Base-by-base conservation (phyloP, 2,888 invertebrate genomes). In the Mimas tiliae region DNA sequence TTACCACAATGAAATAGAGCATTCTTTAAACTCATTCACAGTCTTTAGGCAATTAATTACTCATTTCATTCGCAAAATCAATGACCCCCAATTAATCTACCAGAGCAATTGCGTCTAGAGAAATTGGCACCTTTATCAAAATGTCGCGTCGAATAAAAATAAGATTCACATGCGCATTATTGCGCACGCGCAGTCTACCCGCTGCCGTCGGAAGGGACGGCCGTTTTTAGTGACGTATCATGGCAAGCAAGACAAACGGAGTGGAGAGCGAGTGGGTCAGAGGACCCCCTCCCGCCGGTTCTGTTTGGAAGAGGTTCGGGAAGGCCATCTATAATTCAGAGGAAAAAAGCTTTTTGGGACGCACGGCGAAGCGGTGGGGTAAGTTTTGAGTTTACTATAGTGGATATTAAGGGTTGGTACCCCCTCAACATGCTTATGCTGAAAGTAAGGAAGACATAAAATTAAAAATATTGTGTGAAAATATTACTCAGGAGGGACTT, bases 301-400 rank as follows among this genome's bases (percentile, higher is more conserved):
- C 88, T 0, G 70, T 82, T 1, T 82, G 86, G 74, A 73, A 78
- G 53, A 83, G 87, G 58, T 67, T 86, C 0, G 78, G 80, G 9
- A 86, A 81, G 63, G 81, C 83, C 0, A 80, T 92, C 50, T 93
- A 93, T 71, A 85, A 93, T 69, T 86, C 85, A 7, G 86, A 88
- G 0, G 92, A 93, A 16, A 86, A 87, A 7, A 91, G 90, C 76
- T 85, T 91, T 69, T 78, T 92, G 33, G 93, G 93, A 38, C 76
- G 93, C 21, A 93, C 93, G 51, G 84, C 91, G 42, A 90, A 90
- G 67, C 74, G 91, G 84, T 93, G 93, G 93, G 93, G 93, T 93
- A 73, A 89, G 92, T 45, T 38, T 34, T 34, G 4, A 34, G 45
- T 47, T 42, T 12, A 16, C 3, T 19, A 11, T 62, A 62, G 14